A percentile compares a stretch with the other conserved stretches of the same genome.
Conservation (phyloP, 2,113 vertebrate genomes). For the Origma solitaria region DNA sequence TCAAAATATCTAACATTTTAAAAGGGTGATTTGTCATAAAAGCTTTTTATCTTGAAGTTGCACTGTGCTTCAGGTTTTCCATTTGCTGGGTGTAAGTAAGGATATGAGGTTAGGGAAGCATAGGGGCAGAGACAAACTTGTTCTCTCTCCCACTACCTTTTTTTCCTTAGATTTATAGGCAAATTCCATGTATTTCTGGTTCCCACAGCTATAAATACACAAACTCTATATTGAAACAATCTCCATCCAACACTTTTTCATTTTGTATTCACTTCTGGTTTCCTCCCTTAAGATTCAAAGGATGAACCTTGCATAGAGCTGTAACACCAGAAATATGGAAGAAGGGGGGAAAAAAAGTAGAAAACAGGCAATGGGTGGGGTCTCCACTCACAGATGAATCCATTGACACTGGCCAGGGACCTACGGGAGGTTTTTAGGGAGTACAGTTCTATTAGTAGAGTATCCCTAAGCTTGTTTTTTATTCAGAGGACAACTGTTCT, state of each 20-base stretch:
- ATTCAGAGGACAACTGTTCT: not conserved
- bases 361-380: rapidly evolving
- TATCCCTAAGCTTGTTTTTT: not conserved
- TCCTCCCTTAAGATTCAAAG: not conserved
- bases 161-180: not conserved
- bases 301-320: not conserved
- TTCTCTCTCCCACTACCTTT: rapidly evolving
- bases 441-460: not conserved
- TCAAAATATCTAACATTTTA: not conserved
- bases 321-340: not conserved
- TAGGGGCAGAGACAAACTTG: not conserved
- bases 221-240: not conserved
- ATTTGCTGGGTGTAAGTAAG: not conserved
- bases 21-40: not conserved
- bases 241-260: not conserved
- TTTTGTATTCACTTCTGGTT: not conserved
- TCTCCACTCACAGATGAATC: not conserved
- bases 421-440: not conserved
- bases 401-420: not conserved
- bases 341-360: not conserved
- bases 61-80: not conserved
- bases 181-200: not conserved
- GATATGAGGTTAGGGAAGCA: not conserved
- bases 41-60: not conserved
- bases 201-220: not conserved